Base-by-base conservation (phyloP, 2,888 invertebrate genomes). In the Periphyllus acericola region DNA sequence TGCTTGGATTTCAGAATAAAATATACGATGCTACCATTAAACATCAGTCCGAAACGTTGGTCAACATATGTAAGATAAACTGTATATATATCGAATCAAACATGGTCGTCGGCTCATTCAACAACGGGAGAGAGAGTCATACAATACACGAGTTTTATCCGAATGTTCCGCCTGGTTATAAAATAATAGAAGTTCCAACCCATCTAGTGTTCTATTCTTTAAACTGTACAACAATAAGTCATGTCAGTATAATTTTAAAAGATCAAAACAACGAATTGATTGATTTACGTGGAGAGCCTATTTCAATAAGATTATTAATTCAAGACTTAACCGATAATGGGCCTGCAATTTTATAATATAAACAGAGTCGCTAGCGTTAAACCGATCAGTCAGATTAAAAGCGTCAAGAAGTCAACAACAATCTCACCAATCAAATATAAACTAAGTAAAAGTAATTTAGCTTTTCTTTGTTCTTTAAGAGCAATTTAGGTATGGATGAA, bases 11-110 rank as follows among this genome's bases (percentile, higher is more conserved):
- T 90, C 89, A n/a, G n/a, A n/a, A n/a, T n/a, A n/a, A n/a, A n/a
- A n/a, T n/a, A n/a, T n/a, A n/a, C n/a, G n/a, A n/a, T 91, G 14
- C 90, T 91, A 83, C 91, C 91, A 90, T 90, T 40, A 21, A 40
- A 36, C 75, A 75, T 36, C 21, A 75, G 19, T 75, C 75, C 2
- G 66, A 52, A n/a, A 19, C 3, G 40, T 40, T 75, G 21, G 60
- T 66, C 6, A 55, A 36, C 25, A 82, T 82, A 9, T n/a, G 36
- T 9, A 82, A 66, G 34, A n/a, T 36, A n/a, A 82, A 82, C 34
- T 40, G 82, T 82, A 82, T 68, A 82, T 17, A 82, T 68, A 66
- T 66, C 4, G 29, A 34, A 14, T 75, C 36, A 40, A 75, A 75
- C 21, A 3, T 75, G 21, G n/a, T 36, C 4, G 25, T 25, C 11